phyloP scores from a whole-genome alignment of 2,797 vertebrate species.

The Artibeus jamaicensis region DNA sequence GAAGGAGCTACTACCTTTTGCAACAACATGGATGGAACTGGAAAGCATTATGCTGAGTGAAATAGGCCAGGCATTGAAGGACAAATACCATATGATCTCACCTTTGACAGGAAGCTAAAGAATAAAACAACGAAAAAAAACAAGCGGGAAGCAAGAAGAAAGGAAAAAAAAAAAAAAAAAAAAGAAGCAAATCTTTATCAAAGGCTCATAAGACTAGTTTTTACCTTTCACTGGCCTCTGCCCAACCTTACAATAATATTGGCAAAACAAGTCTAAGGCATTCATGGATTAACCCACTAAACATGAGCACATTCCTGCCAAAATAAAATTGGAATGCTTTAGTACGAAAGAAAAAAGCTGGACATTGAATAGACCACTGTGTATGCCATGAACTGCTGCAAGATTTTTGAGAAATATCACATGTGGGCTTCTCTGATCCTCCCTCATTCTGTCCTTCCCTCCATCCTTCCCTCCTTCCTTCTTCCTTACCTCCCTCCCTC shows the following conservation, averaged over 20 bases:
- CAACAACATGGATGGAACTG: too few species aligned
- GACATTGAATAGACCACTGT: not conserved
- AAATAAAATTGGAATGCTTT: not conserved
- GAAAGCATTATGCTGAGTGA: too few species aligned
- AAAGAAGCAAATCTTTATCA: not conserved
- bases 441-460: too few species aligned
- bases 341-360: not conserved
- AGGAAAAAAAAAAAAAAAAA: too few species aligned
- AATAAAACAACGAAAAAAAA: too few species aligned
- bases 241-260: not conserved
- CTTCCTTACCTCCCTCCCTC: not conserved
- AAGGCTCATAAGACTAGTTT: not conserved
- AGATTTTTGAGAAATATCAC: not conserved
- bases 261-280: not conserved
- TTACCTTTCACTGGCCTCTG: not conserved
- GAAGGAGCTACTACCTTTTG: too few species aligned
- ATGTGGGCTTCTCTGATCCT: not conserved
- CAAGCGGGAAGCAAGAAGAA: too few species aligned
- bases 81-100: too few species aligned
- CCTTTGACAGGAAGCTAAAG: too few species aligned
- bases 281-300: not conserved
- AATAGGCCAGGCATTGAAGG: too few species aligned
- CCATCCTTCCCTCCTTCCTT: not conserved
- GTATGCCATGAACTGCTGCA: not conserved
- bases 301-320: not conserved